These are phyloP conservation scores for Chloropsis hardwickii DNA, from an alignment of 2,113 vertebrate genomes.

Conservation along the genomic window DNA sequence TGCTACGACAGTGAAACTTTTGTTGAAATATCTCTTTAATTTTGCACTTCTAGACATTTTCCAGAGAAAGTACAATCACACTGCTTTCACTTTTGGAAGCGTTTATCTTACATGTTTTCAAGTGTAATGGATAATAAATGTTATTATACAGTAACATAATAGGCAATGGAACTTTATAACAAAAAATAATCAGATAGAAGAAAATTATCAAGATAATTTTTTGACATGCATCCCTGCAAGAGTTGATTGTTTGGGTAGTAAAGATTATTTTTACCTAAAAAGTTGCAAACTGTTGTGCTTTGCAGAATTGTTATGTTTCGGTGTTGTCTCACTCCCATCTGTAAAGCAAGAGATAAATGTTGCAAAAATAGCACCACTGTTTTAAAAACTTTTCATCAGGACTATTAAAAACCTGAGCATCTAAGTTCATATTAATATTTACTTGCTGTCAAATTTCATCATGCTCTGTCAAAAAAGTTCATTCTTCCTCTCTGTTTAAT, in stretches of 20 bases:
- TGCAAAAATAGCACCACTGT: not conserved
- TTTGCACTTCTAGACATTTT: not conserved
- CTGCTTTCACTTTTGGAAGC: not conserved
- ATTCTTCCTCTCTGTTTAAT: slow-evolving; percentile 10
- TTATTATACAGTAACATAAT: not conserved
- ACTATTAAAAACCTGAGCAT: not conserved
- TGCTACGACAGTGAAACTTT: not conserved
- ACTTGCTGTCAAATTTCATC: not conserved
- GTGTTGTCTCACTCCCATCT: not conserved
- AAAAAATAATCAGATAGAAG: not conserved
- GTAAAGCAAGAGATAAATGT: not conserved
- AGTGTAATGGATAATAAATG: not conserved
- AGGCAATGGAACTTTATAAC: not conserved
- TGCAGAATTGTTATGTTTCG: not conserved
- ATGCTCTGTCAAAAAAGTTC: not conserved
- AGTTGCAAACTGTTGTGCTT: not conserved
- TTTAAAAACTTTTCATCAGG: not conserved
- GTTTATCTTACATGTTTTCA: not conserved
- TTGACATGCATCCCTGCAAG: not conserved
- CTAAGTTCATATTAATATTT: slow-evolving; percentile 3
- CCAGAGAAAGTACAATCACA: not conserved
- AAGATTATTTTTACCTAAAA: not conserved
- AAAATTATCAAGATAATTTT: not conserved
- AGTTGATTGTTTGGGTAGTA: not conserved
- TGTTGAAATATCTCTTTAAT: fast-evolving